Evolutionary conservation across 1,140 invertebrate genomes (phyloP), one percentile per base, ranked within the genome.

Genomic region (Microvelia longipes): DNA sequence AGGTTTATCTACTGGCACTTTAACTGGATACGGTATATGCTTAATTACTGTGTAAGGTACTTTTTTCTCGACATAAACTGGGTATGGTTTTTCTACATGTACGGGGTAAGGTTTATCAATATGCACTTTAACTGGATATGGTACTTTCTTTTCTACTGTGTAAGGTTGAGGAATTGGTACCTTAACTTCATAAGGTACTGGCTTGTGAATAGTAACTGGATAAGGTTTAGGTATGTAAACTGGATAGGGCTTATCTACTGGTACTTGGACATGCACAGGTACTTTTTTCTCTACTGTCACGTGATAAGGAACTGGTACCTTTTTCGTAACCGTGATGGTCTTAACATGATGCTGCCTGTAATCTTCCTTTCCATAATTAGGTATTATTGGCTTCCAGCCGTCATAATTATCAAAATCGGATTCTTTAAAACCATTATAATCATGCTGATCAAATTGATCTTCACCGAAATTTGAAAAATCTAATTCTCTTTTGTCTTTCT

Each of bases 251-350:
- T 73, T 72, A 61, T 73, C 71, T 2, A 73, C 71, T 19, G 71
- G 73, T 19, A 73, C 73, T 66, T 73, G 68, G 5, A 89, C 87
- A 68, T 83, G 79, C 77, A 88, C 88, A 29, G 87, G 87, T 24
- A 77, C 75, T 0, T 79, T 77, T 73, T 70, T 73, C 68, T 73
- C 73, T 24, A 73, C 61, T 26, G 69, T 50, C 15, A 75, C 74
- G 61, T 87, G 88, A 77, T 89, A 89, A 0, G 88, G 89, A 0
- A 84, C 77, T 68, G 84, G 88, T 1, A 90, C 83, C 74, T 85
- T 85, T 78, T 89, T 89, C 50, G 86, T 82, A 19, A 88, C 77
- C 29, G 87, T 88, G 75, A 88, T 80, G 70, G 87, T 89, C 77
- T 86, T 90, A 72, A 85, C 81, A 71, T 87, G 82, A 73, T 86